Conservation (phyloP, 2,888 invertebrate species). For the Ganaspis brasiliensis region DNA sequence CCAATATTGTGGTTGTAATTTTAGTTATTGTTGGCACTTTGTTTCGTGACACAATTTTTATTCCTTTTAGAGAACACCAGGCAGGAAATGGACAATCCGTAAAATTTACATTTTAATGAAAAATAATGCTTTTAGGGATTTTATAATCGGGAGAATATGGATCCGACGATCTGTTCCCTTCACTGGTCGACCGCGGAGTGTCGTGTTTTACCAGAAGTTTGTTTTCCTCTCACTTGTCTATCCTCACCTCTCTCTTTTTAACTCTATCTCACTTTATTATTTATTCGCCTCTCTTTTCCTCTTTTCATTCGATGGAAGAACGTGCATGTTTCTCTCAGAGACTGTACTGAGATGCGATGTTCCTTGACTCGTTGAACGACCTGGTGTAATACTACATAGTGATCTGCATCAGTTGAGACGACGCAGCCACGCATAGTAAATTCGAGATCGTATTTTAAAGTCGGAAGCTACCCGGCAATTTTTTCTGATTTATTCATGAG, state of each 20-base stretch:
- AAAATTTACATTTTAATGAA: not conserved
- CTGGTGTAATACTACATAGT: constrained; percentile 44
- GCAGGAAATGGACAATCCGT: not conserved
- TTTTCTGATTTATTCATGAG: not conserved
- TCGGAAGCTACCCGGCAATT: not conserved
- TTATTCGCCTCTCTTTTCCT: constrained; percentile 54
- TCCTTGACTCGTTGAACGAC: constrained; percentile 40
- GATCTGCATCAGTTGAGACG: constrained; percentile 39
- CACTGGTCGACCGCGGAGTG: constrained; percentile 76
- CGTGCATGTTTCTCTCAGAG: constrained; percentile 52
- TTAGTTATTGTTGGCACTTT: not conserved
- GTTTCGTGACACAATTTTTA: not conserved
- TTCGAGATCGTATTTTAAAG: not conserved
- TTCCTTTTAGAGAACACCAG: not conserved
- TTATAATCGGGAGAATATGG: constrained; percentile 30
- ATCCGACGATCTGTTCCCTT: constrained; percentile 75
- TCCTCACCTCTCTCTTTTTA: constrained; percentile 33
- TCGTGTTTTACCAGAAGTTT: constrained; percentile 40
- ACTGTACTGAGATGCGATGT: constrained; percentile 49
- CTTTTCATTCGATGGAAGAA: constrained; percentile 53
- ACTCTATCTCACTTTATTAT: constrained; percentile 52
- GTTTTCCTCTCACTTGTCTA: constrained; percentile 54
- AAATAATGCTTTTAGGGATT: not conserved
- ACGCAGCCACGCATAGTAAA: constrained; percentile 10
- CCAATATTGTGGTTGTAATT: no score